Conservation (phyloP, 2,113 vertebrate species). For the Neogobius melanostomus region DNA sequence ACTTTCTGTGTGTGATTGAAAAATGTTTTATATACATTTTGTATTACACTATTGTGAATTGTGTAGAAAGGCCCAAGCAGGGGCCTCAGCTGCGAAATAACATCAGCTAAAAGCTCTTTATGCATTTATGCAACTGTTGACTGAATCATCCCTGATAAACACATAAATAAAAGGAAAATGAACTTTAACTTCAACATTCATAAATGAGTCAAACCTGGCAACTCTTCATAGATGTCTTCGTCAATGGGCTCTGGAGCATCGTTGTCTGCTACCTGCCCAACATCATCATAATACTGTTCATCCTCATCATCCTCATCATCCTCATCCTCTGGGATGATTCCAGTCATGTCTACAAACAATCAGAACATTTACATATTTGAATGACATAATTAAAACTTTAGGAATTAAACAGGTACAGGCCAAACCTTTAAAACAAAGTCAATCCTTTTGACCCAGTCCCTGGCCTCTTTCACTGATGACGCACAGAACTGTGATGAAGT, state of each 20-base stretch:
- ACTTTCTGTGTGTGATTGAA: no score
- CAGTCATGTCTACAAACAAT: conserved; percentile 70
- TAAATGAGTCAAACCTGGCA: conserved; percentile 81
- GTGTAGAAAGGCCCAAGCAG: no score
- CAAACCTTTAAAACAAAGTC: conserved; percentile 92
- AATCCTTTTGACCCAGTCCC: conserved; percentile 93
- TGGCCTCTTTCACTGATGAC: conserved; percentile 86
- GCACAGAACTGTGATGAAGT: conserved; percentile 87
- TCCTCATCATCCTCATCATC: conserved; percentile 76
- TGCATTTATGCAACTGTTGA: no score
- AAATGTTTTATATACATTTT: no score
- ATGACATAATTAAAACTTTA: background rate
- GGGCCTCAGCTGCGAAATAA: no score
- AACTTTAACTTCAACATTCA: no score
- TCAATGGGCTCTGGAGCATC: conserved; percentile 41
- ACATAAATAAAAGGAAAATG: no score
- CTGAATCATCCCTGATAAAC: no score
- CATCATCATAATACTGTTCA: conserved; percentile 83
- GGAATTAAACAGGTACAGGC: conserved; percentile 4
- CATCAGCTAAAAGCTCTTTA: no score
- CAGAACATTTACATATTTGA: background rate
- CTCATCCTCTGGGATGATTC: conserved; percentile 82
- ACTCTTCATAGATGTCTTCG: conserved; percentile 90
- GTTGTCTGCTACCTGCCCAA: conserved; percentile 52
- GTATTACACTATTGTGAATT: no score